These are phyloP conservation scores for Cranoglanis bouderius DNA, from an alignment of 2,113 vertebrate species.

Conservation along the genomic window DNA sequence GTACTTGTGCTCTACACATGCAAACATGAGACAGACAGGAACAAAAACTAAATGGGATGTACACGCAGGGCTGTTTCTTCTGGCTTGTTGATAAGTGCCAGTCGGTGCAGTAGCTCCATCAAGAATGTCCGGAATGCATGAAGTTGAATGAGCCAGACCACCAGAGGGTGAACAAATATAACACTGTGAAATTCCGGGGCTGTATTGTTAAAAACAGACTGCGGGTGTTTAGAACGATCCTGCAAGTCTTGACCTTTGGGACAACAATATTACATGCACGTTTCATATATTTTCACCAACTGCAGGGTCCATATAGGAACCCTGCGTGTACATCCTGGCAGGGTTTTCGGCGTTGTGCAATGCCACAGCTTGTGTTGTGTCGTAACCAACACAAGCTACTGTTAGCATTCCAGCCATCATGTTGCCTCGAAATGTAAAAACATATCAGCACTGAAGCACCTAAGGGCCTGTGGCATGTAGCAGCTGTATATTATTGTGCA, in stretches of 20 bases:
- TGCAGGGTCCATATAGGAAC: background rate
- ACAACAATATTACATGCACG: background rate
- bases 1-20: constrained; percentile 1
- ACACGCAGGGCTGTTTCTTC: constrained; percentile 24
- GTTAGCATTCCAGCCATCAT: constrained; percentile 27
- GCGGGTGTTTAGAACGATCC: background rate
- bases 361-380: background rate
- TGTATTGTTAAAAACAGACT: background rate
- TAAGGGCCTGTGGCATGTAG: constrained; percentile 32
- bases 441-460: constrained; percentile 9
- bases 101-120: constrained; percentile 14
- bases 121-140: constrained; percentile 41
- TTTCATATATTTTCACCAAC: no score
- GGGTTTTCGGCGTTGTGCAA: background rate
- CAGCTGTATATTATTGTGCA: constrained; percentile 53
- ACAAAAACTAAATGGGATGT: background rate
- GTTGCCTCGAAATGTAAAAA: constrained; percentile 40
- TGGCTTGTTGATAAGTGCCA: constrained; percentile 35
- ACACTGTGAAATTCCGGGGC: background rate
- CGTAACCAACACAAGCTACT: background rate
- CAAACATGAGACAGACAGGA: constrained; percentile 19
- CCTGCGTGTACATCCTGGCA: background rate
- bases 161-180: constrained; percentile 29
- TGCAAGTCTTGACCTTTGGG: background rate
- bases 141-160: constrained; percentile 33